Conservation (phyloP, 2,113 vertebrate genomes). For the Amblyopsis rosae region DNA sequence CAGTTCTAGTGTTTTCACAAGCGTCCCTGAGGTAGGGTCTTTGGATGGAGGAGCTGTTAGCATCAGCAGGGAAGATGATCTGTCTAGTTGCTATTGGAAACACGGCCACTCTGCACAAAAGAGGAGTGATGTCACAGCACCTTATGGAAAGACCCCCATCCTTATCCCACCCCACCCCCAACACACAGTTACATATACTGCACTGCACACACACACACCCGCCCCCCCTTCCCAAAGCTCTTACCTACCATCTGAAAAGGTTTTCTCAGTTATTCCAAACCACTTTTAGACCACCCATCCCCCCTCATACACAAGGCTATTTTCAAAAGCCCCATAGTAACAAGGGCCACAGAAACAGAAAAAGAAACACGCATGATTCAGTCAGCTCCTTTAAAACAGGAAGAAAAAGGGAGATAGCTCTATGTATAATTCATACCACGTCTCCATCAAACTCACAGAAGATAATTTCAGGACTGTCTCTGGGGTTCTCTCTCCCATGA, state of each 20-base stretch:
- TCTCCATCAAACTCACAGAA: constrained; percentile 46
- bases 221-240: not conserved
- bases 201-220: not conserved
- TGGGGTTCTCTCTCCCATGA: constrained; percentile 23
- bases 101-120: not conserved
- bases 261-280: constrained; percentile 38
- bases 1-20: too few species aligned
- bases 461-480: constrained; percentile 43
- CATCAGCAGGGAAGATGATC: not conserved
- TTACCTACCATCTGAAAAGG: constrained; percentile 46
- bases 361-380: constrained; percentile 43
- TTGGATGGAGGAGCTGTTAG: not conserved
- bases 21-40: not conserved
- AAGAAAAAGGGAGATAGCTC: constrained; percentile 25
- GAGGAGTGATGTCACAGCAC: not conserved
- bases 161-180: not conserved
- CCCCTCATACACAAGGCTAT: constrained; percentile 11
- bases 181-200: too few species aligned
- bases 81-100: not conserved
- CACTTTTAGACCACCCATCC: constrained; percentile 2
- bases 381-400: constrained; percentile 28
- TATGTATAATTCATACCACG: constrained; percentile 53
- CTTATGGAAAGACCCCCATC: not conserved
- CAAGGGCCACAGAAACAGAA: constrained; percentile 13
- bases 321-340: constrained; percentile 51